Evolutionary conservation across 37 sponge, comb jelly and placozoan species (phyloP).

Genomic region (Petrosia ficiformis): DNA sequence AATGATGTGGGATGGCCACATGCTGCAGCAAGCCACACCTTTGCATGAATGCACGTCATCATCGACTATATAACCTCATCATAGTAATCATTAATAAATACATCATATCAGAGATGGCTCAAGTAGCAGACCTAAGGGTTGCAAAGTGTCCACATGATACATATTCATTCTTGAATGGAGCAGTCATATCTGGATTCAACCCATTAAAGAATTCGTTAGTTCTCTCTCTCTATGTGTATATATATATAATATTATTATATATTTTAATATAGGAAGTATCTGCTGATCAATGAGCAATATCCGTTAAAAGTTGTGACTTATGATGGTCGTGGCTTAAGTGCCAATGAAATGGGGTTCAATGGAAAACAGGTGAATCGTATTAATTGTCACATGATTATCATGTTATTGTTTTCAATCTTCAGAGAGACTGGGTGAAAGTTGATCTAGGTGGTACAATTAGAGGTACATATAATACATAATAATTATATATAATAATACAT

Average conservation of each 20-base stretch:
- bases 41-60: no score
- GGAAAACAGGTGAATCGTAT: background rate
- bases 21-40: no score
- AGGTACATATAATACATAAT: background rate
- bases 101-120: no score
- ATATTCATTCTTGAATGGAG: background rate
- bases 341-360: background rate
- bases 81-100: no score
- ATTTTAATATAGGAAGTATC: background rate
- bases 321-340: background rate
- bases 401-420: background rate
- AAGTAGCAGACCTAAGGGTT: background rate
- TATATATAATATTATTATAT: background rate
- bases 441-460: background rate
- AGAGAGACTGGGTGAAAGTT: background rate
- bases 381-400: background rate
- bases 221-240: background rate
- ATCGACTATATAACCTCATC: no score
- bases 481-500: background rate
- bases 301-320: background rate
- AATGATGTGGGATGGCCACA: no score
- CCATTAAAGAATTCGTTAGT: background rate
- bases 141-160: background rate
- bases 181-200: background rate
- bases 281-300: background rate